phyloP scores from a whole-genome alignment of 2,888 invertebrate species.

The Apodemia hepburni region DNA sequence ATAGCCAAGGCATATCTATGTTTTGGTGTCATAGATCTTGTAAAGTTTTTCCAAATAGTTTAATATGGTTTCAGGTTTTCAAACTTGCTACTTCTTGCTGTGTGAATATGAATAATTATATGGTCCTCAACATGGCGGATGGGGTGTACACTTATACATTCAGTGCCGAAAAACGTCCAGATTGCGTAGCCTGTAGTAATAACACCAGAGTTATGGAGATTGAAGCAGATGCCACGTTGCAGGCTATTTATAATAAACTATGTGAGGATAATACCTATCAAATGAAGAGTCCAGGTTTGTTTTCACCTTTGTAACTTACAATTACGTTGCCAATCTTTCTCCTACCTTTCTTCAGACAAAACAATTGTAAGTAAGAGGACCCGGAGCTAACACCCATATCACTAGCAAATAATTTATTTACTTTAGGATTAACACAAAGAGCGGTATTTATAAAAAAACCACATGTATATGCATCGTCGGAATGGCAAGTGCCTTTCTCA shows the following conservation, averaged over 20 bases:
- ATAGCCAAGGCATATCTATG: too few species aligned
- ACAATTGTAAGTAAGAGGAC: too few species aligned
- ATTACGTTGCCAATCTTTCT: too few species aligned
- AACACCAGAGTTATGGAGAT: constrained; percentile 82
- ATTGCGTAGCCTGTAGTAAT: constrained; percentile 94
- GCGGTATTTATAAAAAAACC: too few species aligned
- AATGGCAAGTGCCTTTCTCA: too few species aligned
- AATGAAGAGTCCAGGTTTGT: constrained; percentile 91
- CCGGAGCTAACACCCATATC: too few species aligned
- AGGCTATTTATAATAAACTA: constrained; percentile 90
- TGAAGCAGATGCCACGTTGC: constrained; percentile 82
- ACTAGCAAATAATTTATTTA: too few species aligned
- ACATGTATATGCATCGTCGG: too few species aligned
- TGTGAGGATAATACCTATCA: constrained; percentile 89
- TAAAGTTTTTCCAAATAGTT: constrained; percentile 7
- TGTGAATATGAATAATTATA: constrained; percentile 94
- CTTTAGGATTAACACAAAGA: too few species aligned
- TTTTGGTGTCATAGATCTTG: too few species aligned
- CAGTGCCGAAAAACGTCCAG: constrained; percentile 91
- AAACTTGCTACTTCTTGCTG: constrained; percentile 97
- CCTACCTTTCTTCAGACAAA: too few species aligned
- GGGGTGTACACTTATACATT: constrained; percentile 98
- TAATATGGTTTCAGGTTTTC: constrained; percentile 82
- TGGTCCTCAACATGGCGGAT: constrained; percentile 97
- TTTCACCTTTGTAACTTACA: neutral